Evolutionary conservation across 2,888 invertebrate genomes (phyloP), one percentile per base, ranked within the genome.

Genomic region (Apamea sordens): DNA sequence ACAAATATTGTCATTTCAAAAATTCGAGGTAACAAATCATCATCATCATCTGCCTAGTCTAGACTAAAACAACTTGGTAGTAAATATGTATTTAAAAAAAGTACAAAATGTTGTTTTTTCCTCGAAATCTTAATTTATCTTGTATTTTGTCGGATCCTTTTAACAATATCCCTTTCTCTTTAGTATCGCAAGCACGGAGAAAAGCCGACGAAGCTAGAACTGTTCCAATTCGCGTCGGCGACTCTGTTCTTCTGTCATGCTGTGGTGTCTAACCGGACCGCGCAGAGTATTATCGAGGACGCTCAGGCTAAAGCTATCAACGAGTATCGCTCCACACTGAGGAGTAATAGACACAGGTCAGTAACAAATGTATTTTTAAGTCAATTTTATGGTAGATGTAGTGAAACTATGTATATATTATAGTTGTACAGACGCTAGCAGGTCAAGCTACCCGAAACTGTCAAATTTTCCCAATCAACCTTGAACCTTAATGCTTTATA

Each of bases 291-390:
- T 59, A 94, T 97, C 2, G 97, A 97, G 76, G 97, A 97, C 76
- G 95, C 97, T 0, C 97, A 97, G 87, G 95, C 97, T 1, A 95
- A 93, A 69, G 92, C 96, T 36, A 95, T 97, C 89, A 95, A 97
- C 79, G 96, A 97, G 41, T 97, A 97, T 86, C 94, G 97, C 2
- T 90, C 95, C 11, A 96, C 96, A 3, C 93, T 97, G 1, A 92
- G 97, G 59, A 97, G 97, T 83, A 97, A 97, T 86, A 93, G 96
- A 63, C 97, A 97, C 88, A 95, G 97, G 97, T 97, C 79, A 87
- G 86, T 83, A 8, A 24, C 13, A 13, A 15, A 4, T 53, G 3
- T n/a, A 50, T 36, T 24, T 36, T 32, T 21, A 10, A 44, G 7
- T 41, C n/a, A 36, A 18, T n/a, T 7, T 65, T 59, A 11, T n/a